These are phyloP conservation scores for Poecile montanus DNA, from an alignment of 2,797 vertebrate genomes.

Conservation along the genomic window DNA sequence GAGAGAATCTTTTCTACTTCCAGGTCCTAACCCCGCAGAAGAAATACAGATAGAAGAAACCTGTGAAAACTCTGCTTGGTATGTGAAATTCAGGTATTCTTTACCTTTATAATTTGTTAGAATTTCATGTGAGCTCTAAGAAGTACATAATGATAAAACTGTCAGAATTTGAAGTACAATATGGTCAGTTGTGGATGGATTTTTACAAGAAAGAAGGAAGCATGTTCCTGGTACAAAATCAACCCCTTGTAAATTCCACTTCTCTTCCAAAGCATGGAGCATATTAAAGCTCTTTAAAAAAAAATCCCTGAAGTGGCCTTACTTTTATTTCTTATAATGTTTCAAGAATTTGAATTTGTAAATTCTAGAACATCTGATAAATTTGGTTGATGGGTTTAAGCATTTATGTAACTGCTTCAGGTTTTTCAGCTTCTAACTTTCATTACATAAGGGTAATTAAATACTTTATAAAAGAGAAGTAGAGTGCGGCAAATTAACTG, in stretches of 20 bases:
- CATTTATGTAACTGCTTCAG: not conserved
- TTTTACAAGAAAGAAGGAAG: not conserved
- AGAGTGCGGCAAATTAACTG: not conserved
- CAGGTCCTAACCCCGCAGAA: not conserved
- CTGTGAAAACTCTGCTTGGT: not conserved
- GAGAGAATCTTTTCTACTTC: not conserved
- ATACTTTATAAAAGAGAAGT: not conserved
- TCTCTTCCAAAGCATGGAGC: not conserved
- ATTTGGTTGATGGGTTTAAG: not conserved
- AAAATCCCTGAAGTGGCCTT: not conserved
- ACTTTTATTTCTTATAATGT: not conserved
- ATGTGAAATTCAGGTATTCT: not conserved
- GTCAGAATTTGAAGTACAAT: not conserved
- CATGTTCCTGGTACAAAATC: not conserved
- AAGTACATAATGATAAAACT: not conserved
- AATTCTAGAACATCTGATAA: not conserved
- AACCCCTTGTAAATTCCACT: not conserved
- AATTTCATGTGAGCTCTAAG: not conserved
- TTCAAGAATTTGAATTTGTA: not conserved
- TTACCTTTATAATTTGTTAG: not conserved
- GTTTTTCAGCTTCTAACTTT: conserved; percentile 18
- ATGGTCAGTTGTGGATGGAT: not conserved
- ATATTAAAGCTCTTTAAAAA: not conserved
- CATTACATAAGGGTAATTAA: not conserved
- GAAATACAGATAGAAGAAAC: not conserved